Conservation (phyloP, 2,888 invertebrate genomes). For the Megamerina dolium region DNA sequence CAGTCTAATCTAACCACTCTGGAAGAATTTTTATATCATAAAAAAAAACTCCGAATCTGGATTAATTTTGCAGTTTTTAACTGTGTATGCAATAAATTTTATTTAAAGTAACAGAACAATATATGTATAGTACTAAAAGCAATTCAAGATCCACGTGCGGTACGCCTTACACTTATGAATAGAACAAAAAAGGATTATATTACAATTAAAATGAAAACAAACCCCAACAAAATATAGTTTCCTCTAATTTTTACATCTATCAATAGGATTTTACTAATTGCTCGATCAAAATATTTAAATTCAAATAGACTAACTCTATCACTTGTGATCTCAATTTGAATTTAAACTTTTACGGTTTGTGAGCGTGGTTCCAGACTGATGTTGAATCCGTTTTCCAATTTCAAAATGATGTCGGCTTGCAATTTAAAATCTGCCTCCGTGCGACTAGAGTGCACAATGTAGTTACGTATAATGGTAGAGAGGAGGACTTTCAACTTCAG, state of each 20-base stretch:
- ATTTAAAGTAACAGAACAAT: no score
- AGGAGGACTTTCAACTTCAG: constrained; percentile 68
- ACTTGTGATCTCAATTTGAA: neutral
- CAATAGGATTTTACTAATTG: neutral
- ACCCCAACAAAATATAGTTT: constrained; percentile 14
- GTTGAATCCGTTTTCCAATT: constrained; percentile 67
- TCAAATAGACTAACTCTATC: neutral
- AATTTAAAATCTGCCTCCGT: constrained; percentile 62
- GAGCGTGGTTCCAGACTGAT: constrained; percentile 61
- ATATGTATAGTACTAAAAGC: no score
- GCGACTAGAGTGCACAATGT: constrained; percentile 57
- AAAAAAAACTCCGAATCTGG: no score
- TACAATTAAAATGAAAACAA: no score
- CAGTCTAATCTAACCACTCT: no score
- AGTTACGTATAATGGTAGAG: constrained; percentile 66
- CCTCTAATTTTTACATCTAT: constrained; percentile 15
- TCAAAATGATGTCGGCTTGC: constrained; percentile 68
- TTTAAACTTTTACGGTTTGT: constrained; percentile 23
- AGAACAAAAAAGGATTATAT: no score
- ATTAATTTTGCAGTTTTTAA: constrained; percentile 18
- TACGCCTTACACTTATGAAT: no score
- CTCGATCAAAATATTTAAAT: neutral
- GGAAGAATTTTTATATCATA: no score
- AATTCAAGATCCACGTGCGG: no score
- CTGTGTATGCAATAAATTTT: no score